These are phyloP conservation scores for Choreutis nemorana DNA, from an alignment of 2,888 invertebrate species.

Conservation along the genomic window DNA sequence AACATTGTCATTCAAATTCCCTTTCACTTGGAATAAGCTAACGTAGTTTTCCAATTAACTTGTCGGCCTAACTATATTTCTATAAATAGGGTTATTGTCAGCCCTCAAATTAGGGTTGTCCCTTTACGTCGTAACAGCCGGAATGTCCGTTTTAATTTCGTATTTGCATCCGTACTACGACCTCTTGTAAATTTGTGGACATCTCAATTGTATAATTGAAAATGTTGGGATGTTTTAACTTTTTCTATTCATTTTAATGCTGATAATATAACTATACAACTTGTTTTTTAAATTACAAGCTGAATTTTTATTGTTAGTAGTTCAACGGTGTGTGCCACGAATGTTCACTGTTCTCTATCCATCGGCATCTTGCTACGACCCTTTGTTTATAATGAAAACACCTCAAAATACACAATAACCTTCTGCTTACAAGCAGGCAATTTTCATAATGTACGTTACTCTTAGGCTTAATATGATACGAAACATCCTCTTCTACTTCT, in stretches of 20 bases:
- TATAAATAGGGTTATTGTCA: not conserved
- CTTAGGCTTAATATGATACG: too few relatives aligned
- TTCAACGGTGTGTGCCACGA: too few relatives aligned
- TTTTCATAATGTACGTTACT: constrained; percentile 25
- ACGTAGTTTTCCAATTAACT: constrained; percentile 32
- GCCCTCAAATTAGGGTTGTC: not conserved
- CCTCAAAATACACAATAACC: constrained; percentile 17
- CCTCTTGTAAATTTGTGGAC: not conserved
- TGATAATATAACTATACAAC: too few relatives aligned
- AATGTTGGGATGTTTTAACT: not conserved
- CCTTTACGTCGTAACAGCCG: not conserved
- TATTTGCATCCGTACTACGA: not conserved
- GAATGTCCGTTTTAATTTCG: not conserved
- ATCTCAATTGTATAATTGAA: not conserved
- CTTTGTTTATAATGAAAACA: constrained; percentile 21
- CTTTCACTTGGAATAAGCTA: constrained; percentile 17
- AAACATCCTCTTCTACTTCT: too few relatives aligned
- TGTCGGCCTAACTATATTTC: constrained; percentile 6
- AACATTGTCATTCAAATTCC: constrained; percentile 18
- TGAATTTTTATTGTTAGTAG: too few relatives aligned
- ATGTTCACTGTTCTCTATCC: too few relatives aligned
- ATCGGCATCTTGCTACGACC: too few relatives aligned
- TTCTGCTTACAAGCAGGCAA: constrained; percentile 19
- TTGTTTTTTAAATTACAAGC: too few relatives aligned
- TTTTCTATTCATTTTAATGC: too few relatives aligned